These are phyloP conservation scores for Papilio machaon DNA, from an alignment of 1,140 invertebrate species.

Conservation along the genomic window DNA sequence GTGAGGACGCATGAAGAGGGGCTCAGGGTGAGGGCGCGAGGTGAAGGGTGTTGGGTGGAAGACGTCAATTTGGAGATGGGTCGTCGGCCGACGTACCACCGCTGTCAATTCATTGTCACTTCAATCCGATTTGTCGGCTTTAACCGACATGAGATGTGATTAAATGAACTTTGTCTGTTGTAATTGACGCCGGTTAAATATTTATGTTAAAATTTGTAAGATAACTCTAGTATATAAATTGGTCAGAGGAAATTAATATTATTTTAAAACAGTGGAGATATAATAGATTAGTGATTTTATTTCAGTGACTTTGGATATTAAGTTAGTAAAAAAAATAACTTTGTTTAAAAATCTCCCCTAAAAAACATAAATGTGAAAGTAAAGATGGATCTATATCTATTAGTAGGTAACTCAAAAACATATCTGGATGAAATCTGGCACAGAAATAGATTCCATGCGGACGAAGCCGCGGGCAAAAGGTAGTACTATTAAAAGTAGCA, in stretches of 20 bases:
- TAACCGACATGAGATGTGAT: constrained; percentile 5
- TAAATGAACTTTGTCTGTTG: constrained; percentile 6
- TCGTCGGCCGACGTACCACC: constrained; percentile 2
- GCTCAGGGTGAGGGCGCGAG: background rate
- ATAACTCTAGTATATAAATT: background rate
- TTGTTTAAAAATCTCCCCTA: no score
- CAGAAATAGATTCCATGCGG: no score
- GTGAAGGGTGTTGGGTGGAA: background rate
- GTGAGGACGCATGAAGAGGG: background rate
- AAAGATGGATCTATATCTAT: no score
- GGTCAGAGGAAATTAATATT: background rate
- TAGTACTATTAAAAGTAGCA: no score
- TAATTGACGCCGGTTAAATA: background rate
- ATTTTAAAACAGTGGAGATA: background rate
- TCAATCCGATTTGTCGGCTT: constrained; percentile 26
- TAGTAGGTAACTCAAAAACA: no score
- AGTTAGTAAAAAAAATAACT: no score
- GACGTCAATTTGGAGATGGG: background rate
- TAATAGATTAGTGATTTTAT: no score
- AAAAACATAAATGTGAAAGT: no score
- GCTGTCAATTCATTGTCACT: constrained; percentile 23
- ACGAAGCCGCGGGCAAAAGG: no score
- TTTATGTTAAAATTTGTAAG: background rate
- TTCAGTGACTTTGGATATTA: no score
- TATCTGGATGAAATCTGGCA: no score